Evolutionary conservation across 1,140 invertebrate genomes (phyloP).

Genomic region (Chironomus striatipennis): DNA sequence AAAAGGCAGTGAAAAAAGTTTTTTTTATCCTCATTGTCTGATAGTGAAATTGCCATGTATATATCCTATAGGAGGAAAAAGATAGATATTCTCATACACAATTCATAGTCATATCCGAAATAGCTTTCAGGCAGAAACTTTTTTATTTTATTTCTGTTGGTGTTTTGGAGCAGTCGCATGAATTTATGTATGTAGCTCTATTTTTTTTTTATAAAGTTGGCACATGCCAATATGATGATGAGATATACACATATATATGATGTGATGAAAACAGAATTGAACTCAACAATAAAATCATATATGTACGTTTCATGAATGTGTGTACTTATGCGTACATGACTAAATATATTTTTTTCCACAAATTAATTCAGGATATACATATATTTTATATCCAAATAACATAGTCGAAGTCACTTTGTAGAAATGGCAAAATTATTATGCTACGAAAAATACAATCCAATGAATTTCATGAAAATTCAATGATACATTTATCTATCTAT

Average conservation of each 20-base stretch:
- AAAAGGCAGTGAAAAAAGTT: too few species aligned
- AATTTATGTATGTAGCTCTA: background rate
- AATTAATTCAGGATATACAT: slow-evolving; percentile 11
- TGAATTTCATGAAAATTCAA: slow-evolving; percentile 11
- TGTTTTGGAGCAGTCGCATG: background rate
- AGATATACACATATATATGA: too few species aligned
- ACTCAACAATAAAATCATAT: background rate
- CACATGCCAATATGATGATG: slow-evolving; percentile 12
- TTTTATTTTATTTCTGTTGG: background rate
- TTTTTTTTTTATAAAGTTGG: background rate
- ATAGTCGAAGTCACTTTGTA: background rate
- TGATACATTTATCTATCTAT: slow-evolving; percentile 6
- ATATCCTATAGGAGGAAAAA: too few species aligned
- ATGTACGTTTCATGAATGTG: background rate
- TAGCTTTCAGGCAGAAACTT: background rate
- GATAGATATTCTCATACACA: too few species aligned
- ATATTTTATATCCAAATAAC: background rate
- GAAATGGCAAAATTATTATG: background rate
- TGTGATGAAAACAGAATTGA: background rate
- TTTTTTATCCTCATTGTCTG: too few species aligned
- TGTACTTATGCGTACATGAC: background rate
- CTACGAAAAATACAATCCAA: background rate
- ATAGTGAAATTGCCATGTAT: too few species aligned
- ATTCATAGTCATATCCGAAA: background rate
- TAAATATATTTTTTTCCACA: slow-evolving; percentile 11